Percentiles rank a stretch among this genome's conserved stretches.
Evolutionary conservation across 1,140 invertebrate species (phyloP).

Genomic region (Coelopa frigida): DNA sequence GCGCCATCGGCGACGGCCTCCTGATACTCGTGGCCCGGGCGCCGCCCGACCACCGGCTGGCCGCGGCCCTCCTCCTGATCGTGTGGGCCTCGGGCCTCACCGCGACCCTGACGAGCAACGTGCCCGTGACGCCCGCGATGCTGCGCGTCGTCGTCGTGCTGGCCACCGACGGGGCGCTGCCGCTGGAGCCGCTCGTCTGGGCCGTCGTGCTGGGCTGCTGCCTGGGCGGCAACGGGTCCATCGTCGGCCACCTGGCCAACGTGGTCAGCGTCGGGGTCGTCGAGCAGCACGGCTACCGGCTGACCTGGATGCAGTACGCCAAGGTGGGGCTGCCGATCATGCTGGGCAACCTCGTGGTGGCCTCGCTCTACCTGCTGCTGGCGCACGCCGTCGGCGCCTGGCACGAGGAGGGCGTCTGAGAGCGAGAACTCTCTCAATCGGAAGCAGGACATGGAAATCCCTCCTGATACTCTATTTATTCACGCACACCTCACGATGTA

Average conservation of each 20-base stretch:
- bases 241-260: conserved; percentile 69
- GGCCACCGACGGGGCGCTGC: conserved; percentile 50
- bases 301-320: conserved; percentile 65
- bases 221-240: conserved; percentile 64
- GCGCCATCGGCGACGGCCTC: background rate
- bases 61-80: conserved; percentile 58
- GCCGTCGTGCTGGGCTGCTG: conserved; percentile 65
- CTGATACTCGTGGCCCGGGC: background rate
- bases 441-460: too few relatives aligned
- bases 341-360: conserved; percentile 8
- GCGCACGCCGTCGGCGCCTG: background rate
- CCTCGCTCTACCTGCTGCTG: conserved; percentile 6
- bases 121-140: conserved; percentile 71
- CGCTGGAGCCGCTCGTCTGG: conserved; percentile 60
- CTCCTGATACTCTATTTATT: too few relatives aligned
- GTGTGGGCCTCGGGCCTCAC: conserved; percentile 62
- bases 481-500: too few relatives aligned
- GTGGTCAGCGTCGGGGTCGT: conserved; percentile 69
- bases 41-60: conserved; percentile 48
- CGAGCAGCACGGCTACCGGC: conserved; percentile 67
- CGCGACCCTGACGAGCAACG: conserved; percentile 68
- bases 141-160: conserved; percentile 56
- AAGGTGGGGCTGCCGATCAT: conserved; percentile 44
- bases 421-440: too few relatives aligned
- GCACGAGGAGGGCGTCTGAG: too few relatives aligned